Evolutionary conservation across 1,140 invertebrate genomes (phyloP).

Genomic region (Atopsyche davidsoni): DNA sequence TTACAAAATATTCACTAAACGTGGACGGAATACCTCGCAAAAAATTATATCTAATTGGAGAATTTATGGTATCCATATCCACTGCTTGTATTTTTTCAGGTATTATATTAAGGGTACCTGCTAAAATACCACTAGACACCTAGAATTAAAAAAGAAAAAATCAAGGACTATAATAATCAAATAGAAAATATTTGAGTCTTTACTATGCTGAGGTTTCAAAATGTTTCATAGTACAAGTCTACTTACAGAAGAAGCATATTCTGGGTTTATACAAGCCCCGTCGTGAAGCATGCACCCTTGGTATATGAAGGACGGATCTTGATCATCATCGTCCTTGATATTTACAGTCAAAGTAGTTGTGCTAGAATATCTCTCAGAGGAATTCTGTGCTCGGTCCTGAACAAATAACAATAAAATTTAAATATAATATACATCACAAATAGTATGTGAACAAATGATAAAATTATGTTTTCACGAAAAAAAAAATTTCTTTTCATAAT

Average conservation of each 20-base stretch:
- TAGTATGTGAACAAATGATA: background rate
- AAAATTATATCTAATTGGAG: slow-evolving; percentile 74
- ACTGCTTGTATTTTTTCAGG: slow-evolving; percentile 85
- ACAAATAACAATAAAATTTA: slow-evolving; percentile 32
- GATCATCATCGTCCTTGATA: slow-evolving; percentile 82
- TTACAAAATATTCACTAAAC: slow-evolving; percentile 76
- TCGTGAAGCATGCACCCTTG: slow-evolving; percentile 72
- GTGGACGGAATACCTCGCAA: slow-evolving; percentile 68
- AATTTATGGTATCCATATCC: slow-evolving; percentile 81
- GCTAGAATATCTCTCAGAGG: slow-evolving; percentile 65
- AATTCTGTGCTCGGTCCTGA: slow-evolving; percentile 76
- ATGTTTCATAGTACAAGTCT: too few relatives aligned
- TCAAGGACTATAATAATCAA: too few relatives aligned
- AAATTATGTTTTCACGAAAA: too few relatives aligned
- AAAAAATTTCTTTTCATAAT: slow-evolving; percentile 1
- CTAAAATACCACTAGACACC: slow-evolving; percentile 74
- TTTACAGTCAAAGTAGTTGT: slow-evolving; percentile 82
- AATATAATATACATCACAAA: slow-evolving; percentile 1
- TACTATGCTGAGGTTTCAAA: too few relatives aligned
- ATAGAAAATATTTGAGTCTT: too few relatives aligned
- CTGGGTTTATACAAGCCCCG: slow-evolving; percentile 75
- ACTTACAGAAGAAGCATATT: slow-evolving; percentile 56
- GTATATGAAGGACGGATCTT: slow-evolving; percentile 82
- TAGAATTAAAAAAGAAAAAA: too few relatives aligned
- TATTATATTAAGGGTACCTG: slow-evolving; percentile 73